These are phyloP conservation scores for Ameiurus melas DNA, from an alignment of 2,113 vertebrate species.

Conservation along the genomic window DNA sequence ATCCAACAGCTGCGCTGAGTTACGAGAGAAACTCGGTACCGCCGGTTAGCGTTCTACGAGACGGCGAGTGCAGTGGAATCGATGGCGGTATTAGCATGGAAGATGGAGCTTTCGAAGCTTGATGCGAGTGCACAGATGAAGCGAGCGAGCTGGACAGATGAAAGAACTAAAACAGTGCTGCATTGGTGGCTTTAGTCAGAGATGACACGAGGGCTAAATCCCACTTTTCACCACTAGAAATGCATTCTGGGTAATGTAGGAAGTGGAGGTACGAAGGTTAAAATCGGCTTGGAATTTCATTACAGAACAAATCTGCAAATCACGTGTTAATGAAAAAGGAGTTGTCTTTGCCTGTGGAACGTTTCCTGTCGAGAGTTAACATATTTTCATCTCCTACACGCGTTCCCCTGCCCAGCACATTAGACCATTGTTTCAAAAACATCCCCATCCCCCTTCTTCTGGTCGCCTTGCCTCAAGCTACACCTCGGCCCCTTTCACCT, in stretches of 20 bases:
- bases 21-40: too few relatives aligned
- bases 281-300: not conserved
- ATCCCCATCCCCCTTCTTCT: not conserved
- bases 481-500: slow-evolving; percentile 42
- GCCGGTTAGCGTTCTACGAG: not conserved
- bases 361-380: slow-evolving; percentile 24
- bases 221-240: not conserved
- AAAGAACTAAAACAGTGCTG: not conserved
- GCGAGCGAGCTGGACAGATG: not conserved
- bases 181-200: not conserved
- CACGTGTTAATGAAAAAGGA: not conserved
- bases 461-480: slow-evolving; percentile 10
- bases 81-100: not conserved
- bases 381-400: slow-evolving; percentile 55
- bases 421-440: slow-evolving; percentile 55
- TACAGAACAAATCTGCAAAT: not conserved
- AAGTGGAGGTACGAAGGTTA: not conserved
- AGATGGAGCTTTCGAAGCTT: not conserved
- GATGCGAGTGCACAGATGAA: not conserved
- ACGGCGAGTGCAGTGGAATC: not conserved
- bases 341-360: not conserved
- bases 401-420: slow-evolving; percentile 55
- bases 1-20: too few relatives aligned
- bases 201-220: not conserved
- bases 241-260: not conserved